These are phyloP conservation scores for Epistrophella euchroma DNA, from an alignment of 2,888 invertebrate species.

Conservation along the genomic window DNA sequence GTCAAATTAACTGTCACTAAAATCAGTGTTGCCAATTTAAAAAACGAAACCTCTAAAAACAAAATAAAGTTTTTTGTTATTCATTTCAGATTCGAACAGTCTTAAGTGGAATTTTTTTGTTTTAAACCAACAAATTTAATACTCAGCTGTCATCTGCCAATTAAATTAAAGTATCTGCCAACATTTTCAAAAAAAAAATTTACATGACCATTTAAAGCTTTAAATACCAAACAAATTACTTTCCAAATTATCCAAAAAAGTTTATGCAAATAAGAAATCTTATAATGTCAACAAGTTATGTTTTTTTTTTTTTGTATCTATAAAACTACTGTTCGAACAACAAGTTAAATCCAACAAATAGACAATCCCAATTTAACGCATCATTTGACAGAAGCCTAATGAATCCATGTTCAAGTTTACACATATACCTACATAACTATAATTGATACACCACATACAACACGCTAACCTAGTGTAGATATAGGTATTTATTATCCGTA, in stretches of 20 bases:
- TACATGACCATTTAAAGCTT: slow-evolving; percentile 11
- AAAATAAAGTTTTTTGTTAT: no score
- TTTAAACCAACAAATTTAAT: not conserved
- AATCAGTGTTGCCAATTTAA: no score
- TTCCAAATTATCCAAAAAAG: slow-evolving; percentile 5
- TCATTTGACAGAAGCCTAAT: slow-evolving; percentile 26
- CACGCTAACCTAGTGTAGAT: no score
- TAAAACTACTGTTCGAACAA: slow-evolving; percentile 1
- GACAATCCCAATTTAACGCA: slow-evolving; percentile 13
- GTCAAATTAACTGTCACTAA: no score
- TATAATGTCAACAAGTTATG: slow-evolving; percentile 10
- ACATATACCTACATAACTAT: no score
- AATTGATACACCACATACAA: no score
- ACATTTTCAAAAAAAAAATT: slow-evolving; percentile 11
- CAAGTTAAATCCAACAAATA: slow-evolving; percentile 4
- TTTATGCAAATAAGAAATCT: slow-evolving; percentile 36
- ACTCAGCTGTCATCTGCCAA: slow-evolving; percentile 43
- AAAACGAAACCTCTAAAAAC: no score
- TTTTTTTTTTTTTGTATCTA: not conserved
- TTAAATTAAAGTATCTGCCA: slow-evolving; percentile 20
- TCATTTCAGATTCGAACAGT: no score
- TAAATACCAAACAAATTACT: slow-evolving; percentile 6
- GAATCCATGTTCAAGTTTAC: not conserved
- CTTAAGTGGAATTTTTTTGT: not conserved
- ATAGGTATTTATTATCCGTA: no score